Evolutionary conservation across 1,140 invertebrate species (phyloP), one percentile per base, ranked within the genome.

Genomic region (Lasioglossum baleicum): DNA sequence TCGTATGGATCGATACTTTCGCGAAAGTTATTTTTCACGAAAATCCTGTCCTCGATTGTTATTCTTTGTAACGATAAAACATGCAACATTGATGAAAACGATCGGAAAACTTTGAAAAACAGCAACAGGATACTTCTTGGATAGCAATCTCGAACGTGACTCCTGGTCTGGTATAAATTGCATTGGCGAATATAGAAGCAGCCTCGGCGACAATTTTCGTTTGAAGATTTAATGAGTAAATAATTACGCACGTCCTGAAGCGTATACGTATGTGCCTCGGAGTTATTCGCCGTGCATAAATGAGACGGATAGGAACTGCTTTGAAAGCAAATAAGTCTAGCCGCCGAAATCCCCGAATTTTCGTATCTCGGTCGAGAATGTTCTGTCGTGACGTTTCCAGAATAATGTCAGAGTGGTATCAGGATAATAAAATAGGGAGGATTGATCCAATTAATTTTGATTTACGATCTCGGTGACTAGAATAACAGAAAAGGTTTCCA

Each of bases 151-250:
- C 31, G 17, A 26, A 6, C 3, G 15, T 1, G 17, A 53, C n/a
- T 6, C 6, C 40, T 31, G 8, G 7, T 11, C 17, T 17, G 7
- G n/a, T 75, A 17, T 64, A 71, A 63, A 51, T 64, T 51, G 22
- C n/a, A 15, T 11, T 11, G 3, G 5, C 22, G n/a, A 7, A n/a
- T 11, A 31, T 13, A 51, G 69, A 63, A 40, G 0, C 22, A 20
- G 17, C 17, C 6, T 67, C 6, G 2, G 5, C 31, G 58, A 44
- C 11, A 15, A n/a, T 58, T 2, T n/a, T 58, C 56, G n/a, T 58
- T n/a, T 44, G 2, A 10, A 53, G 22, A 48, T 71, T 72, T 65
- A 64, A 78, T 20, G 76, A 64, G 69, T 65, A 78, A 72, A 78
- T 78, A 72, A 64, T 72, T 72, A 78, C 51, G 44, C 22, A 10